Evolutionary conservation across 64 coral and sea anemone genomes (phyloP).

Genomic region (Pachyseris speciosa): DNA sequence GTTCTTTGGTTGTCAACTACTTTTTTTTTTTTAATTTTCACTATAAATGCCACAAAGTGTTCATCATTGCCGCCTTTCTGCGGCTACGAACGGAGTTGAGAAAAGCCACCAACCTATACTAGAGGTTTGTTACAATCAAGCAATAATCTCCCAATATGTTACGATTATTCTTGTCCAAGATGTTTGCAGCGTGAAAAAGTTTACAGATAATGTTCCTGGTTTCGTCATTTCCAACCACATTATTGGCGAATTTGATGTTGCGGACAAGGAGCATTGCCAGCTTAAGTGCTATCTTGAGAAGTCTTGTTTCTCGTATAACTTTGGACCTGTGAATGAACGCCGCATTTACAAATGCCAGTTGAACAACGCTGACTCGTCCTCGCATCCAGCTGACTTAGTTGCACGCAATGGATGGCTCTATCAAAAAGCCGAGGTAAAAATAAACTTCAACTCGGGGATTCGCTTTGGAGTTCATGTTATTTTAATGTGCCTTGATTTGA

Average conservation of each 20-base stretch:
- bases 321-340: not conserved
- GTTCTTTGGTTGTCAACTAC: too few species aligned
- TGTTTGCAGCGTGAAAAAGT: not conserved
- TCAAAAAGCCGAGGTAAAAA: not conserved
- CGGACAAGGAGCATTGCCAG: not conserved
- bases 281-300: not conserved
- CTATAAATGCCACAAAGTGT: too few species aligned
- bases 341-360: not conserved
- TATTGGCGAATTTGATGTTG: not conserved
- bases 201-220: not conserved
- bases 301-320: constrained; percentile 2
- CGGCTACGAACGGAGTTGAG: too few species aligned
- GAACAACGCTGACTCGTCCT: not conserved
- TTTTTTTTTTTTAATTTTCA: too few species aligned
- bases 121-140: too few species aligned
- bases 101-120: too few species aligned
- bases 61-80: too few species aligned
- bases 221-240: not conserved
- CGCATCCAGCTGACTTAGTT: not conserved
- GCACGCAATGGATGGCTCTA: not conserved
- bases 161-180: not conserved
- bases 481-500: not conserved
- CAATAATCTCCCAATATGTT: not conserved
- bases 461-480: not conserved
- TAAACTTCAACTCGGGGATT: not conserved